A percentile compares a stretch with the other conserved stretches of the same genome.
Conservation (phyloP, 2,888 invertebrate genomes). For the Pherbina coryleti region DNA sequence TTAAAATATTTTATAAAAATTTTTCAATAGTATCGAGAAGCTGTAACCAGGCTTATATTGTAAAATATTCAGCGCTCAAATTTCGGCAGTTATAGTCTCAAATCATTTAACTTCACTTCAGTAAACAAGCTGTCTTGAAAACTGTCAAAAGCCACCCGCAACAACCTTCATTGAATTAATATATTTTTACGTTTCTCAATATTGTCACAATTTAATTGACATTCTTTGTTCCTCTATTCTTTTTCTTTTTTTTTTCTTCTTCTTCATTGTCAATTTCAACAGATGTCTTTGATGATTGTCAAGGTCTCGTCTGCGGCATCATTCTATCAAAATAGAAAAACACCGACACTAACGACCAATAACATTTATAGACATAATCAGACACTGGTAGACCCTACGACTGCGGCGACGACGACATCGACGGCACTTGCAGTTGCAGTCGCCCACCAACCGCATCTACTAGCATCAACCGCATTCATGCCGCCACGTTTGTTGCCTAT, state of each 20-base stretch:
- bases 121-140: too few relatives aligned
- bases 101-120: too few relatives aligned
- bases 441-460: conserved; percentile 8
- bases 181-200: too few relatives aligned
- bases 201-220: too few relatives aligned
- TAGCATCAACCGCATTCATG: conserved; percentile 43
- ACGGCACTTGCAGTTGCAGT: conserved; percentile 35
- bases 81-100: too few relatives aligned
- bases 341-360: conserved; percentile 47
- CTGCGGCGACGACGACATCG: conserved; percentile 43
- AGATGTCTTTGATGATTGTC: conserved; percentile 67
- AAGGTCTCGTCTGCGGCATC: conserved; percentile 64
- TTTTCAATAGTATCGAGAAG: too few relatives aligned
- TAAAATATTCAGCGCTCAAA: too few relatives aligned
- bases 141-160: too few relatives aligned
- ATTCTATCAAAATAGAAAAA: conserved; percentile 56
- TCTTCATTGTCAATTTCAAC: conserved; percentile 9
- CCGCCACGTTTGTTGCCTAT: conserved; percentile 42
- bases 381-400: conserved; percentile 30
- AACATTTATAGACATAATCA: conserved; percentile 38
- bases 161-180: too few relatives aligned
- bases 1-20: too few relatives aligned
- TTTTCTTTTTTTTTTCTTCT: not conserved
- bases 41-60: not conserved
- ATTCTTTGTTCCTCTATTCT: too few relatives aligned